A percentile compares a stretch with the other conserved stretches of the same genome.
Evolutionary conservation across 2,888 invertebrate genomes (phyloP).

Genomic region (Limenitis camilla): DNA sequence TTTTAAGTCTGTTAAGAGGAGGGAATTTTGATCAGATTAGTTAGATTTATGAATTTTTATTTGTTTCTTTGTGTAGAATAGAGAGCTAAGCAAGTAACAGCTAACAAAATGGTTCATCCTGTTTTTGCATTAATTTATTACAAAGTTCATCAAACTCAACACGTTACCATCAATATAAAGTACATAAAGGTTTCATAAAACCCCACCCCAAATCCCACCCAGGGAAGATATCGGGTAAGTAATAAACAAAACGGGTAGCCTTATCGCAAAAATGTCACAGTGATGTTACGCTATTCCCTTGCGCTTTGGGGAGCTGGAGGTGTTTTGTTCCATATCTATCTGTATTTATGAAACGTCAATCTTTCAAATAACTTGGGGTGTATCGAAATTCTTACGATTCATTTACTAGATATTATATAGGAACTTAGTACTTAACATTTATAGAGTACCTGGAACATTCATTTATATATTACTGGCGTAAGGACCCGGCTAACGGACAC

Average conservation of each 20-base stretch:
- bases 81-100: too few relatives aligned
- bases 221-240: slow-evolving; percentile 46
- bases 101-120: too few relatives aligned
- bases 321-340: slow-evolving; percentile 28
- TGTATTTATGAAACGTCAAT: slow-evolving; percentile 10
- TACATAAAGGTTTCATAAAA: neutral
- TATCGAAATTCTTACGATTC: slow-evolving; percentile 1
- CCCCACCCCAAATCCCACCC: slow-evolving; percentile 5
- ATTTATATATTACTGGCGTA: too few relatives aligned
- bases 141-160: too few relatives aligned
- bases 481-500: too few relatives aligned
- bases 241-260: slow-evolving; percentile 51
- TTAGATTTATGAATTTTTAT: too few relatives aligned
- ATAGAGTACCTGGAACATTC: too few relatives aligned
- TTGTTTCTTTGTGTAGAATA: too few relatives aligned
- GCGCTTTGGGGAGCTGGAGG: slow-evolving; percentile 34
- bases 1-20: too few relatives aligned
- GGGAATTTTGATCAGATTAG: too few relatives aligned
- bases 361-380: slow-evolving; percentile 8
- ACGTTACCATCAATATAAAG: neutral
- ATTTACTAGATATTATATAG: slow-evolving; percentile 2
- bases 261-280: slow-evolving; percentile 58
- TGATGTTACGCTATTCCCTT: slow-evolving; percentile 50
- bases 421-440: too few relatives aligned
- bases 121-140: too few relatives aligned